Evolutionary conservation across 2,888 invertebrate species (phyloP).

Genomic region (Lamellibrachia columna): DNA sequence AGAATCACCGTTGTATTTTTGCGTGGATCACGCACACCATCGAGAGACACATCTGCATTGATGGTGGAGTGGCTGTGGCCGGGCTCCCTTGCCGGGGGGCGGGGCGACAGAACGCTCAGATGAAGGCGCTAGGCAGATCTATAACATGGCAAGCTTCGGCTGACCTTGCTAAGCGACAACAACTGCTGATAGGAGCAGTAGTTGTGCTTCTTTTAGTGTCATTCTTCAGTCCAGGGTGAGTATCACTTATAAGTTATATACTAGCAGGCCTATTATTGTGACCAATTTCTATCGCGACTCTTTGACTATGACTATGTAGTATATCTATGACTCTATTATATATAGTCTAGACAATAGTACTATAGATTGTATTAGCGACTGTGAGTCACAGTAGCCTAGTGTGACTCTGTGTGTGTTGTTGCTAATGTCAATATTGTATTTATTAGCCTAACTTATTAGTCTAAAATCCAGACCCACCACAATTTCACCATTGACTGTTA

Average conservation of each 20-base stretch:
- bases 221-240: conserved; percentile 12
- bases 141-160: not conserved
- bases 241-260: not conserved
- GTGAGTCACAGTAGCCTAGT: no score
- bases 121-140: not conserved
- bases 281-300: not conserved
- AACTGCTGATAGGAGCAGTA: not conserved
- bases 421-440: no score
- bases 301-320: not conserved
- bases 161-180: conserved; percentile 16
- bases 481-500: no score
- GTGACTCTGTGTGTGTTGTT: no score
- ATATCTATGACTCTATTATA: no score
- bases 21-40: not conserved
- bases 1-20: not conserved
- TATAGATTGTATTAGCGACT: no score
- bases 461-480: no score
- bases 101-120: conserved; percentile 3
- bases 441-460: no score
- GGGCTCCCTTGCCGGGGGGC: conserved; percentile 4
- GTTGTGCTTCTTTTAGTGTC: conserved; percentile 2
- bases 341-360: no score
- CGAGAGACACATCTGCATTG: not conserved
- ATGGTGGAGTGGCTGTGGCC: not conserved
- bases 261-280: not conserved